These are phyloP conservation scores for Cephus sareptanus DNA, from an alignment of 2,888 invertebrate species.

Conservation along the genomic window DNA sequence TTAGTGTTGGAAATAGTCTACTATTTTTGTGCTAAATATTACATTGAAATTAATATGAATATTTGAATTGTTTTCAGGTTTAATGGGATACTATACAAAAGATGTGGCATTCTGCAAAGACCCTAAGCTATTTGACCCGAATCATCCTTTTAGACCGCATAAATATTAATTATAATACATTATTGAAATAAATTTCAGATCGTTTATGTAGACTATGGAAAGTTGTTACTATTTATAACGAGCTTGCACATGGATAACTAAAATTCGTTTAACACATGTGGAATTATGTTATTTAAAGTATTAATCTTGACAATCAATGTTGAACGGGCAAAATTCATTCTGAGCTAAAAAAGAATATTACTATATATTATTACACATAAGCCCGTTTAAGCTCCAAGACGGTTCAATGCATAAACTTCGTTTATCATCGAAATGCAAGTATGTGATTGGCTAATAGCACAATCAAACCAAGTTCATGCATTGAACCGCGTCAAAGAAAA, in stretches of 20 bases:
- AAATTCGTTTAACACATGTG: not conserved
- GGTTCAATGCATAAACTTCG: too few relatives aligned
- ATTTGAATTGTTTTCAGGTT: slow-evolving; percentile 64
- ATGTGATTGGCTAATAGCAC: too few relatives aligned
- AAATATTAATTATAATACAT: slow-evolving; percentile 71
- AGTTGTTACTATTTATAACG: slow-evolving; percentile 23
- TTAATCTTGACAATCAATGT: too few relatives aligned
- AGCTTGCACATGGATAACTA: not conserved
- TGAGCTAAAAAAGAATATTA: too few relatives aligned
- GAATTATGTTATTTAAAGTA: too few relatives aligned
- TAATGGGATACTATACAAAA: slow-evolving; percentile 87
- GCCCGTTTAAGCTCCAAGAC: too few relatives aligned
- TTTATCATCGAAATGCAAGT: too few relatives aligned
- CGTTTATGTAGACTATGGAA: slow-evolving; percentile 17
- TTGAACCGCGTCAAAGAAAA: too few relatives aligned
- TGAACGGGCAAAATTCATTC: too few relatives aligned
- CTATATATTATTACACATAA: too few relatives aligned
- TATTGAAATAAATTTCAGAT: not conserved
- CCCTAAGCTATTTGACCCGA: slow-evolving; percentile 91
- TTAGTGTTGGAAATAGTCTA: not conserved
- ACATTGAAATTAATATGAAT: slow-evolving; percentile 1
- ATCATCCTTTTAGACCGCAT: slow-evolving; percentile 83
- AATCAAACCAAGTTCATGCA: too few relatives aligned
- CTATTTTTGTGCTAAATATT: slow-evolving; percentile 1
- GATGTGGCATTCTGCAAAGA: slow-evolving; percentile 84